phyloP scores from a whole-genome alignment of 30 jellyfish, hydroid and myxozoan genomes.

The Aurelia aurita complex sp. Pacific region DNA sequence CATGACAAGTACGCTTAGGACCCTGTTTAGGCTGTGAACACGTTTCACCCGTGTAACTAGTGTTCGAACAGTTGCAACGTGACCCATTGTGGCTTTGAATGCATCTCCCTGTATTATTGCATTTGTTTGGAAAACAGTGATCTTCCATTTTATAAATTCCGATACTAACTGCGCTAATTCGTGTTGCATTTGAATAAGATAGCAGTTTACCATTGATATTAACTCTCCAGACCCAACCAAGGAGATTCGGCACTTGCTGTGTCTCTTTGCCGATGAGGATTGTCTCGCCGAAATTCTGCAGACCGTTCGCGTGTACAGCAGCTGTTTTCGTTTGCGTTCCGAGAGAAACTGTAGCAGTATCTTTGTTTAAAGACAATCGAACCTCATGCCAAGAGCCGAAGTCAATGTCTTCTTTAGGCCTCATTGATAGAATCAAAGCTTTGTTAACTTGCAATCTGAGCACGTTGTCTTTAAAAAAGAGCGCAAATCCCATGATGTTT shows the following conservation, averaged over 20 bases:
- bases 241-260: conserved; percentile 10
- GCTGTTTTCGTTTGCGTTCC: conserved; percentile 11
- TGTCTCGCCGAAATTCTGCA: neutral
- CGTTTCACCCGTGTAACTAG: conserved; percentile 58
- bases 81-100: conserved; percentile 56
- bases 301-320: neutral
- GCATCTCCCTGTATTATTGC: conserved; percentile 81
- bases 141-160: conserved; percentile 69
- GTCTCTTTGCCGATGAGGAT: conserved; percentile 43
- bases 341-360: conserved; percentile 9
- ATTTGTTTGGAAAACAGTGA: conserved; percentile 85
- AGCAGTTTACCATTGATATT: conserved; percentile 20
- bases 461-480: conserved; percentile 62
- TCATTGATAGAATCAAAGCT: conserved; percentile 2
- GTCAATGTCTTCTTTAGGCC: conserved; percentile 57
- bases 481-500: conserved; percentile 52
- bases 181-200: conserved; percentile 29
- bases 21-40: conserved; percentile 44
- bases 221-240: conserved; percentile 59
- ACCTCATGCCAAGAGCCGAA: conserved; percentile 75
- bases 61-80: conserved; percentile 75
- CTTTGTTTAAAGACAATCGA: conserved; percentile 2
- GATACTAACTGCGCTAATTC: conserved; percentile 16
- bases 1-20: conserved; percentile 62
- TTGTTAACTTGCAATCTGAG: conserved; percentile 43